phyloP scores from a whole-genome alignment of 2,797 vertebrate species.

The Petrocephalus sullivani region DNA sequence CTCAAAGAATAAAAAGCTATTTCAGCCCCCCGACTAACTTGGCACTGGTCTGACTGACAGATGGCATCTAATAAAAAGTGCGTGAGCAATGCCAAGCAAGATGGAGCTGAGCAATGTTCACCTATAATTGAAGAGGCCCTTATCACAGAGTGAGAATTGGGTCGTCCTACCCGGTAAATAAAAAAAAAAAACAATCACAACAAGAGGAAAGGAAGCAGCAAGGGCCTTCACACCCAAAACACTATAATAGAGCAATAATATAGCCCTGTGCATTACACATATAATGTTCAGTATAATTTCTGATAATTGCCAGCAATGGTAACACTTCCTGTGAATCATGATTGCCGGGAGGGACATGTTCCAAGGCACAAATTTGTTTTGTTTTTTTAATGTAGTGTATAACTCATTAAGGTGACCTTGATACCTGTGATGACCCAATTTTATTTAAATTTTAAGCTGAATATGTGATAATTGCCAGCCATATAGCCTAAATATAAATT shows the following conservation, averaged over 20 bases:
- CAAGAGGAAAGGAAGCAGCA: not conserved
- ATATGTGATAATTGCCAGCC: not conserved
- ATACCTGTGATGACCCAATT: not conserved
- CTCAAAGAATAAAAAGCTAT: conserved; percentile 18
- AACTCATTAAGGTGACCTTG: conserved; percentile 1
- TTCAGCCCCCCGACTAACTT: conserved; percentile 22
- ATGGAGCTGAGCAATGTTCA: conserved; percentile 20
- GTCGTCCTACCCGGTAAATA: conserved; percentile 1
- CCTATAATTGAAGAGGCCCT: conserved; percentile 19
- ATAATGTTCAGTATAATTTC: not conserved
- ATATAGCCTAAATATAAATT: not conserved
- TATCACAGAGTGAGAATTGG: conserved; percentile 18
- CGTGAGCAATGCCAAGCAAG: conserved; percentile 12
- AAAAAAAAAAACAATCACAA: conserved; percentile 7
- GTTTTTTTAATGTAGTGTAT: not conserved
- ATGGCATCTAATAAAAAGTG: conserved; percentile 21
- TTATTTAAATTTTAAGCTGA: not conserved
- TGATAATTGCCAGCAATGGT: not conserved
- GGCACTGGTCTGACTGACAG: conserved; percentile 22
- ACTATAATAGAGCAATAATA: not conserved
- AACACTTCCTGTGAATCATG: conserved; percentile 5
- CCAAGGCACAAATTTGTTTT: not conserved
- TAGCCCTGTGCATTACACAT: not conserved
- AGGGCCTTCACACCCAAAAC: conserved; percentile 11
- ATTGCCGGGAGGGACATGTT: not conserved